phyloP scores from a whole-genome alignment of 2,888 invertebrate genomes.

The Hedya salicella region DNA sequence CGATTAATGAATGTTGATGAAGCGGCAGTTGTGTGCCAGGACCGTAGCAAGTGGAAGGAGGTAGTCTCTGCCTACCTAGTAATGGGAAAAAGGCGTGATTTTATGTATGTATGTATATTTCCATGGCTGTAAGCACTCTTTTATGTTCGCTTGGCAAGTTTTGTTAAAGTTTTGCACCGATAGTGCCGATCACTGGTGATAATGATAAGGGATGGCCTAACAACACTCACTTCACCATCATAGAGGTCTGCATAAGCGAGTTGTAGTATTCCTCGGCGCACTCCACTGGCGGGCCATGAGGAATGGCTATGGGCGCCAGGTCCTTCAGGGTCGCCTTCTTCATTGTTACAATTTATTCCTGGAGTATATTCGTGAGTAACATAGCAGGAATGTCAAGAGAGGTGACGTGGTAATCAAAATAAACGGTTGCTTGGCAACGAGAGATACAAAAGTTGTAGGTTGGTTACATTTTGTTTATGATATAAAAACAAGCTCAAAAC shows the following conservation, averaged over 20 bases:
- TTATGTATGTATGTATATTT: no score
- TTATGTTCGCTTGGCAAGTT: no score
- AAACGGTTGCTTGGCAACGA: conserved; percentile 13
- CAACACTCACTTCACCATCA: conserved; percentile 77
- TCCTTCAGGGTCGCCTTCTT: conserved; percentile 60
- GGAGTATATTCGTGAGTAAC: neutral
- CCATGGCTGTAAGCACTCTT: no score
- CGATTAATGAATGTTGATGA: no score
- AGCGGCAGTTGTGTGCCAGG: no score
- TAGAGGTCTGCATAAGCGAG: conserved; percentile 79
- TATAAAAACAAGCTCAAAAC: no score
- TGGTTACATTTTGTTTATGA: no score
- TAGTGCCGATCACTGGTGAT: no score
- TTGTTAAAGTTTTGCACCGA: no score
- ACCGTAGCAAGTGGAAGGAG: no score
- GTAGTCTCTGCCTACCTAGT: no score
- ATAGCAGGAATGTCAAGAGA: neutral
- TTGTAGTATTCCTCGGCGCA: conserved; percentile 82
- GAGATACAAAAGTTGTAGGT: neutral
- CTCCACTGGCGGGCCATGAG: conserved; percentile 80
- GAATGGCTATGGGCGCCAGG: conserved; percentile 79
- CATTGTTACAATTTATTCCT: conserved; percentile 43
- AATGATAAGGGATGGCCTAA: neutral
- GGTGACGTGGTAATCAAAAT: conserved; percentile 4
- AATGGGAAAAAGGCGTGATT: no score